These are phyloP conservation scores for Etia nguti DNA, from an alignment of 2,113 vertebrate species.

Conservation along the genomic window DNA sequence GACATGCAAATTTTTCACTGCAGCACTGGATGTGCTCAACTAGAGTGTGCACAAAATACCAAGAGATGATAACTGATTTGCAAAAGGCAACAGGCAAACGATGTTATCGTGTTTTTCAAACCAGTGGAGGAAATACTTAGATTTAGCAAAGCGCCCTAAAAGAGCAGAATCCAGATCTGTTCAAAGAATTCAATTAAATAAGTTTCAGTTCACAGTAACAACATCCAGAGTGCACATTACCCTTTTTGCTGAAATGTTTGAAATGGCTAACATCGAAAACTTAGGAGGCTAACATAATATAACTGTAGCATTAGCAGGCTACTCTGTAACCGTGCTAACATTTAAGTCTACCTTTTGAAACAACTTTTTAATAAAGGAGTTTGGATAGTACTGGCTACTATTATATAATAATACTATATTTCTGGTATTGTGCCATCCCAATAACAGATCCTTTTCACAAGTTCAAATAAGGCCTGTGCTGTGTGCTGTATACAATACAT, in stretches of 20 bases:
- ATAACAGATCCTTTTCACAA: neutral
- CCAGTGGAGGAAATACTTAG: no score
- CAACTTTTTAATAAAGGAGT: neutral
- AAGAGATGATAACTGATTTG: neutral
- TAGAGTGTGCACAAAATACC: neutral
- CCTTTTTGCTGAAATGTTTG: neutral
- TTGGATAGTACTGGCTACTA: neutral
- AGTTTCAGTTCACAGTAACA: neutral
- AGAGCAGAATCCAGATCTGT: neutral
- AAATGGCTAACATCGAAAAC: neutral
- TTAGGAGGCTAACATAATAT: neutral
- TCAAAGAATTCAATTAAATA: neutral
- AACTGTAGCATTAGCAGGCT: neutral
- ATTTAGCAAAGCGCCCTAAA: neutral
- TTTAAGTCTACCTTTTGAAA: neutral
- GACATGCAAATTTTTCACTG: neutral
- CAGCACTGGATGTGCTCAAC: neutral
- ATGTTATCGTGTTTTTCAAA: neutral
- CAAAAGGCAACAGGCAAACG: neutral
- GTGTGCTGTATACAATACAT: neutral
- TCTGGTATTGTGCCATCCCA: neutral
- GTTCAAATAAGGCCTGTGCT: neutral
- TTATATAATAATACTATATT: neutral
- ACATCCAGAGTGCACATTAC: neutral
- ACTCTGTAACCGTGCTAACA: neutral